Conservation (phyloP, 2,113 vertebrate species). For the Athene noctua region DNA sequence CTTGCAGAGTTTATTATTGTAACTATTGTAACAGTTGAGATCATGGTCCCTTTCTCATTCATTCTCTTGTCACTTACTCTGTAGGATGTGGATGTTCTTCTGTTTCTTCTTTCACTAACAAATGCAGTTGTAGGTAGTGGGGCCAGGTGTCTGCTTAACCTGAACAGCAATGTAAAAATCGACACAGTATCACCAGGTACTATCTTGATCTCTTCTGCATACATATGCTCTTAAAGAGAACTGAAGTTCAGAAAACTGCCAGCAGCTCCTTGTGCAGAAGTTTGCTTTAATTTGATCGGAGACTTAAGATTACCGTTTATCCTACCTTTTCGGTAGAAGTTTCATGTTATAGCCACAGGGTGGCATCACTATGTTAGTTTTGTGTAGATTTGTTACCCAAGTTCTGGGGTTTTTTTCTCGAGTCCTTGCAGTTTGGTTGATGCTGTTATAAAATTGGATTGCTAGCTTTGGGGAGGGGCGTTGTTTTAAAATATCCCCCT, state of each 20-base stretch:
- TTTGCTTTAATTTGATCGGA: background rate
- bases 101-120: background rate
- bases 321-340: background rate
- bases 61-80: background rate
- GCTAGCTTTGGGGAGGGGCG: too few relatives aligned
- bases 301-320: rapidly evolving
- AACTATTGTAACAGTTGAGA: background rate
- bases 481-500: background rate
- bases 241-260: background rate
- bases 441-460: background rate
- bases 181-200: background rate
- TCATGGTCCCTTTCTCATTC: background rate
- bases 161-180: background rate
- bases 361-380: constrained; percentile 27
- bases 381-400: background rate
- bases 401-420: background rate
- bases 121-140: background rate
- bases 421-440: background rate
- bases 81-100: background rate
- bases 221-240: background rate
- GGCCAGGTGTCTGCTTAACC: background rate
- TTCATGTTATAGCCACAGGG: background rate
- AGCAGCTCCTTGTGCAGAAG: background rate
- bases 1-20: background rate
- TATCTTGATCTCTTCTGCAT: background rate